Evolutionary conservation across 2,888 invertebrate genomes (phyloP), one percentile per base, ranked within the genome.

Genomic region (Nudaria mundana): DNA sequence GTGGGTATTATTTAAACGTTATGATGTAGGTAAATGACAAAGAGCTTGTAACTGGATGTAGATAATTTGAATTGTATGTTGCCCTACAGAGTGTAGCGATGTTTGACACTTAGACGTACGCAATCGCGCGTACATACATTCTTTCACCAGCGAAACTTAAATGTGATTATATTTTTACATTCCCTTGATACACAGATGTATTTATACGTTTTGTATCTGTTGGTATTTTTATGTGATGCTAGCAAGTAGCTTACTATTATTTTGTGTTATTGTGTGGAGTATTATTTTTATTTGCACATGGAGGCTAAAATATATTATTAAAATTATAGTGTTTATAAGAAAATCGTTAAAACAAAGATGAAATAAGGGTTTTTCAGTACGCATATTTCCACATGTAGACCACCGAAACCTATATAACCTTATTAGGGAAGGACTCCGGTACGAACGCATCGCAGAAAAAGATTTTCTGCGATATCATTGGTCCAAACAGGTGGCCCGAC

Each of bases 211-310:
- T n/a, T 37, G 30, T 37, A 37, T 30, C 37, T 18, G 6, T 34
- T 22, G 66, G 64, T 66, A 57, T 55, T 56, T 40, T 48, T 24
- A 32, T 56, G 58, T 63, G 63, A 63, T 63, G 40, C 20, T 54
- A 53, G 24, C 24, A 25, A 25, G 56, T 57, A 48, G 49, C 52
- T 59, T 22, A 31, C 13, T 45, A 39, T 37, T 50, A 52, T n/a
- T n/a, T n/a, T n/a, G n/a, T n/a, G n/a, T n/a, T n/a, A n/a, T n/a
- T n/a, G n/a, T n/a, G n/a, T n/a, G n/a, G n/a, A n/a, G n/a, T n/a
- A n/a, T n/a, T n/a, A n/a, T n/a, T n/a, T n/a, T n/a, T n/a, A n/a
- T n/a, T n/a, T n/a, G n/a, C n/a, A n/a, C n/a, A n/a, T n/a, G n/a
- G n/a, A n/a, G n/a, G n/a, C 10, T 20, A 16, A 30, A 25, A 26